Evolutionary conservation across 1,140 invertebrate genomes (phyloP).

Genomic region (Asobara japonica): DNA sequence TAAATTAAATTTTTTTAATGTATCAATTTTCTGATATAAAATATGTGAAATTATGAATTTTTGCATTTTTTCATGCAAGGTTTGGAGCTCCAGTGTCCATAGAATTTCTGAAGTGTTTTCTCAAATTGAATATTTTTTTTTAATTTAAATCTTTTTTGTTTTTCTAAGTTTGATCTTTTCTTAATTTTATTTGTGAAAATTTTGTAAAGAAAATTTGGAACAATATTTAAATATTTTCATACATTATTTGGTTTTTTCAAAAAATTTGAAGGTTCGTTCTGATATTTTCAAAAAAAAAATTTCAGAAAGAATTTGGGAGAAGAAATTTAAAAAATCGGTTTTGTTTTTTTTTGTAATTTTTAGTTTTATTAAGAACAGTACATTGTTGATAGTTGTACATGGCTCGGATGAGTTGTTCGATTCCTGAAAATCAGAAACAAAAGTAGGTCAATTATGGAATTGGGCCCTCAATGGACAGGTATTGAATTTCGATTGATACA

Average conservation of each 20-base stretch:
- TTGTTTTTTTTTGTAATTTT: conserved; percentile 12
- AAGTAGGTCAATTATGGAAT: background rate
- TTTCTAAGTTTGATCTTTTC: background rate
- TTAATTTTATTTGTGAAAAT: background rate
- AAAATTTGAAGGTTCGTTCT: too few relatives aligned
- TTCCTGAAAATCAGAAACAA: conserved; percentile 29
- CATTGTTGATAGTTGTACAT: conserved; percentile 34
- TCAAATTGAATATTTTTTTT: too few relatives aligned
- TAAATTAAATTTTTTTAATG: background rate
- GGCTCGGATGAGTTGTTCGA: conserved; percentile 15
- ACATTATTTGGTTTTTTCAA: background rate
- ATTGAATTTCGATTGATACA: background rate
- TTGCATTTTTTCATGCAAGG: too few relatives aligned
- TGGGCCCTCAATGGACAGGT: background rate
- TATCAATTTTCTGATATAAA: background rate
- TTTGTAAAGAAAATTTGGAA: background rate
- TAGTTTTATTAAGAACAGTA: conserved; percentile 41
- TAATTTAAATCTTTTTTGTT: too few relatives aligned
- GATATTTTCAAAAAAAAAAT: too few relatives aligned
- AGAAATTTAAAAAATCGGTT: conserved; percentile 7
- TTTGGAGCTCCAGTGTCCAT: background rate
- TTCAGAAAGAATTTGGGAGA: too few relatives aligned
- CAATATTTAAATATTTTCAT: conserved; percentile 6
- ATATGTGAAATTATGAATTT: too few relatives aligned
- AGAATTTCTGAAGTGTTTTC: background rate